These are phyloP conservation scores for Galeruca laticollis DNA, from an alignment of 2,888 invertebrate genomes.

Conservation along the genomic window DNA sequence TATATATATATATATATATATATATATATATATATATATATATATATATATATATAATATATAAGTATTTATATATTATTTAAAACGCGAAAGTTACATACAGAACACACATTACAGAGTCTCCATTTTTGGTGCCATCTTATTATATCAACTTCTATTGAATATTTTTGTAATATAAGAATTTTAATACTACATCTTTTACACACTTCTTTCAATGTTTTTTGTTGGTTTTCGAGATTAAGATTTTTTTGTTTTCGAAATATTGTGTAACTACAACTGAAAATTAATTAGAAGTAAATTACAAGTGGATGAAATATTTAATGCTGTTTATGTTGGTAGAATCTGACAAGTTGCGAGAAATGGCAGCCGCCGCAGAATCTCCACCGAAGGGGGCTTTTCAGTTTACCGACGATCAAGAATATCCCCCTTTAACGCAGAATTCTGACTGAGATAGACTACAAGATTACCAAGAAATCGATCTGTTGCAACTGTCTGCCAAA, in stretches of 20 bases:
- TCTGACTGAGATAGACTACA: slow-evolving; percentile 66
- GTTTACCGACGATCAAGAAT: slow-evolving; percentile 85
- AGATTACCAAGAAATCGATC: slow-evolving; percentile 29
- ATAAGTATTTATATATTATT: too few relatives aligned
- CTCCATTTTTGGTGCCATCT: too few relatives aligned
- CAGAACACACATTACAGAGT: too few relatives aligned
- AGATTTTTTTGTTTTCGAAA: too few relatives aligned
- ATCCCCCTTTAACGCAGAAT: slow-evolving; percentile 82
- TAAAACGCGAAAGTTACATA: too few relatives aligned
- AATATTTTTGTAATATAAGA: too few relatives aligned
- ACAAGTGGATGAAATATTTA: not conserved
- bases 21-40: too few relatives aligned
- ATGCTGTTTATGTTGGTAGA: slow-evolving; percentile 66
- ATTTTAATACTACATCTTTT: too few relatives aligned
- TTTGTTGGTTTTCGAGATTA: not conserved
- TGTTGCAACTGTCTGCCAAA: slow-evolving; percentile 36
- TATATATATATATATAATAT: too few relatives aligned
- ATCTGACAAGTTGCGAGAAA: slow-evolving; percentile 80
- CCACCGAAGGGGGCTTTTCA: slow-evolving; percentile 80
- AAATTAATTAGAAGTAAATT: not conserved
- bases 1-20: too few relatives aligned
- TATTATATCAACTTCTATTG: too few relatives aligned
- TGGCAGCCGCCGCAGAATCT: slow-evolving; percentile 78
- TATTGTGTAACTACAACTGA: not conserved
- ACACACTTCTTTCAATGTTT: too few relatives aligned